Conservation (phyloP, 1,140 invertebrate genomes). For the Oryzaephilus surinamensis region DNA sequence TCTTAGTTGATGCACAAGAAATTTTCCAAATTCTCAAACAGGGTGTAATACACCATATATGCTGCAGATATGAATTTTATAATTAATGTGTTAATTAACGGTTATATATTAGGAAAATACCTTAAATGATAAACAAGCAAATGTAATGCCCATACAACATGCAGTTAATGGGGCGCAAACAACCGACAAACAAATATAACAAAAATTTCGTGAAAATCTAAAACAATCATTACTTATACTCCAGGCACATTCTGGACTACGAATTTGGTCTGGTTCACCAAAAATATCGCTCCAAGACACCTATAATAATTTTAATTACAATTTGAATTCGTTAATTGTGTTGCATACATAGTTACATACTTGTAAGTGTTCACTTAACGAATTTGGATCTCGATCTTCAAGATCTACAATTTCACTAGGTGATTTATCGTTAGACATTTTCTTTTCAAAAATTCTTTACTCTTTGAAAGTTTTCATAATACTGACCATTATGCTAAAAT, state of each 20-base stretch:
- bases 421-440: conserved; percentile 5
- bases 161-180: conserved; percentile 56
- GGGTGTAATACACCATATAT: conserved; percentile 61
- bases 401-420: conserved; percentile 41
- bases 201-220: conserved; percentile 52
- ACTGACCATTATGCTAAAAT: background rate
- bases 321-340: background rate
- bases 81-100: conserved; percentile 5
- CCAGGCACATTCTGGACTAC: conserved; percentile 68
- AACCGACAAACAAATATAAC: conserved; percentile 58
- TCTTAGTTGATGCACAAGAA: conserved; percentile 49
- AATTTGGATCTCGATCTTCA: conserved; percentile 58
- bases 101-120: conserved; percentile 35
- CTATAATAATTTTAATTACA: conserved; percentile 34
- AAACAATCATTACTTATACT: conserved; percentile 58
- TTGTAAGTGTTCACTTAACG: conserved; percentile 57
- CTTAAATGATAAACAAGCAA: conserved; percentile 65
- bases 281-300: conserved; percentile 67
- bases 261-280: conserved; percentile 62
- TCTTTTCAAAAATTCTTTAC: background rate
- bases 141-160: conserved; percentile 56
- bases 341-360: no score
- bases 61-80: conserved; percentile 39
- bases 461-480: background rate
- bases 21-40: conserved; percentile 56